Evolutionary conservation across 2,888 invertebrate species (phyloP).

Genomic region (Meteorus cinctellus): DNA sequence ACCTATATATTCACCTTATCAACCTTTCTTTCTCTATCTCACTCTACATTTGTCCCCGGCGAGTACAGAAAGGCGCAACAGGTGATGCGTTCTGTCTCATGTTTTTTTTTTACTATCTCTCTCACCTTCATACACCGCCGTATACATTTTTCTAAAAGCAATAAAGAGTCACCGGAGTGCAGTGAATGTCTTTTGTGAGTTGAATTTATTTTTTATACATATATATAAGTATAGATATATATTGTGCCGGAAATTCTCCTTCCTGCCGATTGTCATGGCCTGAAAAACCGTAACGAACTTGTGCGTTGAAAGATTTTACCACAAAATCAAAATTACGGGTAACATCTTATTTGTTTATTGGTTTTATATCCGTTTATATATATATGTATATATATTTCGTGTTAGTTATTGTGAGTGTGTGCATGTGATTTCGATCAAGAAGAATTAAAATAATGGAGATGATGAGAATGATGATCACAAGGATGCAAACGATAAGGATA

Average conservation of each 20-base stretch:
- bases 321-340: neutral
- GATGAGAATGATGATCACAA: no score
- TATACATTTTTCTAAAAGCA: conserved; percentile 19
- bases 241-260: conserved; percentile 35
- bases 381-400: no score
- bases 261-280: conserved; percentile 36
- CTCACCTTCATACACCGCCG: conserved; percentile 16
- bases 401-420: neutral
- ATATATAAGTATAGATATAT: neutral
- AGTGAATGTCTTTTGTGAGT: conserved; percentile 36
- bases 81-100: conserved; percentile 41
- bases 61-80: conserved; percentile 38
- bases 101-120: conserved; percentile 18
- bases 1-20: no score
- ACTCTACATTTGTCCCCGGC: conserved; percentile 26
- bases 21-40: neutral
- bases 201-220: neutral
- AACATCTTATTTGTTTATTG: neutral
- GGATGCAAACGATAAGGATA: neutral
- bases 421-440: neutral
- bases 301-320: neutral
- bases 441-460: neutral
- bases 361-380: neutral
- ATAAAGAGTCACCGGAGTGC: conserved; percentile 30
- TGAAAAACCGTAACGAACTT: conserved; percentile 32